phyloP scores from a whole-genome alignment of 2,888 invertebrate species.

The Clitarchus hookeri region DNA sequence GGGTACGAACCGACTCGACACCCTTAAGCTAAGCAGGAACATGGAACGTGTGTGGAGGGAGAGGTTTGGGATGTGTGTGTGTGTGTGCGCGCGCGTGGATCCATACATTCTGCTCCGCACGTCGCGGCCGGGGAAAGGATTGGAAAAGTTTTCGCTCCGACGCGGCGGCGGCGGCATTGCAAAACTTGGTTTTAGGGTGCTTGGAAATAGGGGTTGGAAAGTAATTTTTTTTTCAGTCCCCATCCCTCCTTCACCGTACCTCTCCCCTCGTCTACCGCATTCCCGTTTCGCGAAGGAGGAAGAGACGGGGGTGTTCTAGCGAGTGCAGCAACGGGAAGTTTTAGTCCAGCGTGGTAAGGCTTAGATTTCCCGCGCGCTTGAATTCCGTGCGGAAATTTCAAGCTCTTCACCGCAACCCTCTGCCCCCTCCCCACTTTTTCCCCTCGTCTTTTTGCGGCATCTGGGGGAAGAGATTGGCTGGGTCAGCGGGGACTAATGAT shows the following conservation, averaged over 20 bases:
- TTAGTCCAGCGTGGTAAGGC: too few species aligned
- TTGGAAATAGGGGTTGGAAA: not conserved
- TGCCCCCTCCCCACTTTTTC: too few species aligned
- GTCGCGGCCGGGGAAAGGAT: not conserved
- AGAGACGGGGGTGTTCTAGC: not conserved
- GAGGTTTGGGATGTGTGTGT: not conserved
- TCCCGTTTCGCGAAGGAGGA: too few species aligned
- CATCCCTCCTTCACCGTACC: not conserved
- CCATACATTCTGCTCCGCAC: not conserved
- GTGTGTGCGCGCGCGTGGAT: not conserved
- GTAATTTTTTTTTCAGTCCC: not conserved
- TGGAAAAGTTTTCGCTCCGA: not conserved
- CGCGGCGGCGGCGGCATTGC: not conserved
- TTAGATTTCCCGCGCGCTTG: too few species aligned
- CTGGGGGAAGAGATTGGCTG: too few species aligned
- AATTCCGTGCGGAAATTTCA: too few species aligned
- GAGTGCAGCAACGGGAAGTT: not conserved
- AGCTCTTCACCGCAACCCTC: too few species aligned
- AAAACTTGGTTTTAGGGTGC: not conserved
- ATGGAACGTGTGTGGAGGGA: too few species aligned
- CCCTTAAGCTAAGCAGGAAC: not conserved
- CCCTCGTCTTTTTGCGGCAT: too few species aligned
- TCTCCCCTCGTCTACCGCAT: not conserved
- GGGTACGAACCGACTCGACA: not conserved
- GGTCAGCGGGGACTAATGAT: too few species aligned